Evolutionary conservation across 2,113 vertebrate genomes (phyloP).

Genomic region (Saimiri boliviensis): DNA sequence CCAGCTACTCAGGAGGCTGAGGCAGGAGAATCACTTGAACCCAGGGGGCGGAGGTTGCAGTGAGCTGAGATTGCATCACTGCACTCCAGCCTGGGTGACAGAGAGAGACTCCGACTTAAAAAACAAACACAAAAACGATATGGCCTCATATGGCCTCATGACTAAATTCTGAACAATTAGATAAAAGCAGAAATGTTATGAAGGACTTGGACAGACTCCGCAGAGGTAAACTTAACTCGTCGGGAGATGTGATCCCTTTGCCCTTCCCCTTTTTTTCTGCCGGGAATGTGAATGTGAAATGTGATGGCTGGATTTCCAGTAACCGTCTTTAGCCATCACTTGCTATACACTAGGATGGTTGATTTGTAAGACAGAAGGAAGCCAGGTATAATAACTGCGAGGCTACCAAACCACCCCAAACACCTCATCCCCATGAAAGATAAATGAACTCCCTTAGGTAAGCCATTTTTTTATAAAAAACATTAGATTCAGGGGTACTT

Average conservation of each 20-base stretch:
- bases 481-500: too few species aligned
- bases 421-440: not conserved
- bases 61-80: too few species aligned
- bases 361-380: not conserved
- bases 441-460: not conserved
- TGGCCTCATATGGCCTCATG: not conserved
- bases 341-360: not conserved
- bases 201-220: slow-evolving; percentile 2
- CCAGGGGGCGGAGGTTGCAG: too few species aligned
- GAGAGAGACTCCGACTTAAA: too few species aligned
- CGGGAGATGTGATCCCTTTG: not conserved
- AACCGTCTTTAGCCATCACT: not conserved
- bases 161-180: not conserved
- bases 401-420: not conserved
- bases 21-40: too few species aligned
- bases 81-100: too few species aligned
- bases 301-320: not conserved
- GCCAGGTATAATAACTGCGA: not conserved
- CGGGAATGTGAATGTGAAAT: not conserved
- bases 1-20: too few species aligned
- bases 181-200: not conserved
- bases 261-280: not conserved
- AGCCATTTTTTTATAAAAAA: too few species aligned
- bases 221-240: not conserved
- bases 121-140: not conserved